Conservation (phyloP, 2,888 invertebrate species). For the Tetragonula carbonaria region DNA sequence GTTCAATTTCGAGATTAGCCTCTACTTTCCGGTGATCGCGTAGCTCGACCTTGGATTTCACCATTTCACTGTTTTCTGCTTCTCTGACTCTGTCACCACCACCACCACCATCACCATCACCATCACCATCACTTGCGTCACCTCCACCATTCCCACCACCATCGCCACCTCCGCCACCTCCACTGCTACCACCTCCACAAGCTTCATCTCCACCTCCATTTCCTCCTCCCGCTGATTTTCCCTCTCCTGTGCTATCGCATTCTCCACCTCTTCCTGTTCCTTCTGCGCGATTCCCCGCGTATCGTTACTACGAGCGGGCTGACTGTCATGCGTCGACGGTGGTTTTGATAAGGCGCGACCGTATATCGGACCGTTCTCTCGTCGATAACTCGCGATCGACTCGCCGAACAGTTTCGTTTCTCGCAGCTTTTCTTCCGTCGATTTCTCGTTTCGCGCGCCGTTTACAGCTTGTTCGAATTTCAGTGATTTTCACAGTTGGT, state of each 20-base stretch:
- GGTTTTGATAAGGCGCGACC: slow-evolving; percentile 50
- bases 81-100: not conserved
- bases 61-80: slow-evolving; percentile 17
- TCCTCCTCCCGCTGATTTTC: slow-evolving; percentile 31
- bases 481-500: not conserved
- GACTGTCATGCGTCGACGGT: slow-evolving; percentile 64
- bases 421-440: not conserved
- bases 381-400: slow-evolving; percentile 34
- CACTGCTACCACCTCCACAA: not conserved
- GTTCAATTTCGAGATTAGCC: slow-evolving; percentile 7
- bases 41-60: slow-evolving; percentile 11
- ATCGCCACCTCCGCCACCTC: not conserved
- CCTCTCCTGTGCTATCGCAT: slow-evolving; percentile 37
- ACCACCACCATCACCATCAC: slow-evolving; percentile 4
- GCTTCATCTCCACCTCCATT: slow-evolving; percentile 22
- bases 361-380: slow-evolving; percentile 16
- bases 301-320: slow-evolving; percentile 46
- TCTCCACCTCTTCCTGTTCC: slow-evolving; percentile 56
- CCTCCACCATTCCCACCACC: not conserved
- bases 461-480: not conserved
- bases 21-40: slow-evolving; percentile 12
- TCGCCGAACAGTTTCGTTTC: not conserved
- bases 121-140: not conserved
- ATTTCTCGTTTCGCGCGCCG: not conserved
- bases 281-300: slow-evolving; percentile 47